Percentiles rank a stretch among this genome's conserved stretches.
phyloP scores from a whole-genome alignment of 2,797 vertebrate species.

The Sebastes vulpes region DNA sequence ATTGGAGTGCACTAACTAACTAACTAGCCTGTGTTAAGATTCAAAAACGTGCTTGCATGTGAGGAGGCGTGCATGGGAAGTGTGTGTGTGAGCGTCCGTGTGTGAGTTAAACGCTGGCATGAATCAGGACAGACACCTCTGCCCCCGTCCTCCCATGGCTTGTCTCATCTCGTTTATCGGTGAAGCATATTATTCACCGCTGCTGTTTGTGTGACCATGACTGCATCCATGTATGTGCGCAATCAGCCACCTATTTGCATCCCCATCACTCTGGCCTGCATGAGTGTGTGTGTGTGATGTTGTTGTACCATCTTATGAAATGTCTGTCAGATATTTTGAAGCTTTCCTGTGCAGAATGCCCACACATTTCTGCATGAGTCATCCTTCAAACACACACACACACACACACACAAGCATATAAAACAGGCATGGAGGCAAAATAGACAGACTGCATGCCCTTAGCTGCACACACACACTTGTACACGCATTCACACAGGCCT shows the following conservation, averaged over 20 bases:
- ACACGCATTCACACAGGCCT: slow-evolving; percentile 26
- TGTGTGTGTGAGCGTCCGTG: slow-evolving; percentile 18
- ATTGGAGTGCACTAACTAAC: slow-evolving; percentile 27
- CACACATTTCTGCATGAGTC: slow-evolving; percentile 73
- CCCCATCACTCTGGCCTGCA: slow-evolving; percentile 10
- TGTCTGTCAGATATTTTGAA: slow-evolving; percentile 57
- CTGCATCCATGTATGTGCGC: slow-evolving; percentile 23
- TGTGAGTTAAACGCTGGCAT: slow-evolving; percentile 50
- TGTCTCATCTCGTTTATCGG: slow-evolving; percentile 57
- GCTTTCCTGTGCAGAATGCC: slow-evolving; percentile 57
- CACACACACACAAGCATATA: slow-evolving; percentile 3
- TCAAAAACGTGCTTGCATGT: slow-evolving; percentile 6
- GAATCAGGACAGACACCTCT: slow-evolving; percentile 64
- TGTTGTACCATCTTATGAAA: slow-evolving; percentile 38
- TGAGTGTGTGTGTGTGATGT: not conserved
- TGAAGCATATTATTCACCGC: slow-evolving; percentile 44
- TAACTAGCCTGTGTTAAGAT: slow-evolving; percentile 10
- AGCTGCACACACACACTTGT: not conserved
- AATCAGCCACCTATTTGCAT: slow-evolving; percentile 31
- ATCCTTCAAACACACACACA: slow-evolving; percentile 14
- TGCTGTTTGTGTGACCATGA: slow-evolving; percentile 1
- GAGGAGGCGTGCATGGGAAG: not conserved
- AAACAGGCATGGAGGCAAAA: slow-evolving; percentile 26
- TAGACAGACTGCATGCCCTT: slow-evolving; percentile 29
- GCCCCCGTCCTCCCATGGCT: slow-evolving; percentile 30